A percentile compares a stretch with the other conserved stretches of the same genome.
phyloP scores from a whole-genome alignment of 1,140 invertebrate species.

The Myzus persicae region DNA sequence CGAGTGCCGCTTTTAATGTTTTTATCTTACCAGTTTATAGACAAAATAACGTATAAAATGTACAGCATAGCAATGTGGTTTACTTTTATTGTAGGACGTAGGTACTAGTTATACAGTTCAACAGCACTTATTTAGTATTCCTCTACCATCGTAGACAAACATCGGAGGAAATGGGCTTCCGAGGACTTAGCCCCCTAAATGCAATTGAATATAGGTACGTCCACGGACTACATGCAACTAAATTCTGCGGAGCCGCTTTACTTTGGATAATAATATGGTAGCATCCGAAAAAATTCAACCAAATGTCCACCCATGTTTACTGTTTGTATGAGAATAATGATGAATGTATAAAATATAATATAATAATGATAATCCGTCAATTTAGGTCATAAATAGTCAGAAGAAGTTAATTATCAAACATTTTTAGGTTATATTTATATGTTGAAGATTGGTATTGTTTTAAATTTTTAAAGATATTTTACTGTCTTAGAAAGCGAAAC shows the following conservation, averaged over 20 bases:
- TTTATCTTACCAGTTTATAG: background rate
- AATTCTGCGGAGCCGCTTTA: background rate
- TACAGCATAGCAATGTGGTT: background rate
- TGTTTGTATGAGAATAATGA: background rate
- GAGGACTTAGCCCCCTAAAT: too few species aligned
- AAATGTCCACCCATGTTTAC: background rate
- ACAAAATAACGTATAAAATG: background rate
- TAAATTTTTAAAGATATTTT: conserved; percentile 11
- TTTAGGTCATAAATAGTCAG: background rate
- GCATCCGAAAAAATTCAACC: background rate
- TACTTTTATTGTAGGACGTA: background rate
- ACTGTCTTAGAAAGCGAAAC: conserved; percentile 39
- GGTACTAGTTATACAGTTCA: background rate
- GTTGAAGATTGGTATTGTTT: background rate
- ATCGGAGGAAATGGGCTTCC: too few species aligned
- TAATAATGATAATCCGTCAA: background rate
- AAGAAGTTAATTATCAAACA: background rate
- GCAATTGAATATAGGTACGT: too few species aligned
- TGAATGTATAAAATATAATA: background rate
- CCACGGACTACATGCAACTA: too few species aligned
- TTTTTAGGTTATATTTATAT: background rate
- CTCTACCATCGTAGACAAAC: too few species aligned
- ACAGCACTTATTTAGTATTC: background rate
- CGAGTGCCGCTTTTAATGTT: background rate
- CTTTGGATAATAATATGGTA: background rate